Base-by-base conservation (phyloP, 2,797 vertebrate species). In the Aphelocoma californica region DNA sequence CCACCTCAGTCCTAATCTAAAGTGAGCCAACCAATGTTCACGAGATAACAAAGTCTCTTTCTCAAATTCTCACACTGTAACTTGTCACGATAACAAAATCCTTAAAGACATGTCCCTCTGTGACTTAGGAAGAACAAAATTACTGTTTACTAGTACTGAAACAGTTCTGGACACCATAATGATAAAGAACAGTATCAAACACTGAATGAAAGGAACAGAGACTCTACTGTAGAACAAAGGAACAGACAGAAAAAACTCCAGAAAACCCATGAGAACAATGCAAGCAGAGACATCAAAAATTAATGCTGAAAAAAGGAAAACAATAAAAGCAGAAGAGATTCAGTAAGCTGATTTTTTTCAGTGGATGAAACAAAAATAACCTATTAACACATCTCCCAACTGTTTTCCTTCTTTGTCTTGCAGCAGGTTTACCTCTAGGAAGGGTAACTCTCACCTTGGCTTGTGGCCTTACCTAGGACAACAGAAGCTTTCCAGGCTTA, bases 271-370 rank as follows among this genome's bases (percentile, higher is more conserved):
- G 9, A 81, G 51, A 90, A 92, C 90, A 90, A 94, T 21, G 73
- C 7, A 79, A 45, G 64, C 75, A 95, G 47, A 65, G 31, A 61
- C 81, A 90, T 25, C 51, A 86, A 84, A 90, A 84, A 73, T n/a
- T 31, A 78, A 73, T 8, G 14, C 18, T 72, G 74, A n/a, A 62
- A 86, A 66, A 64, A 7, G 31, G 40, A 70, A 80, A 90, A 21
- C 23, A 62, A 40, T 56, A 81, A 81, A 74, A 78, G 56, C 58
- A 75, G n/a, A 40, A 50, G 7, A 81, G 20, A 62, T 56, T 42
- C 38, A 67, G 56, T 18, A 77, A 57, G 12, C 18, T 60, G 15
- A 8, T 29, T 74, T 81, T 81, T 73, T 74, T 75, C 10, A 61
- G 20, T 7, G 25, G 28, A 71, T 78, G 50, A 47, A 75, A 70